Evolutionary conservation across 2,113 vertebrate species (phyloP).

Genomic region (Oxyruncus cristatus): DNA sequence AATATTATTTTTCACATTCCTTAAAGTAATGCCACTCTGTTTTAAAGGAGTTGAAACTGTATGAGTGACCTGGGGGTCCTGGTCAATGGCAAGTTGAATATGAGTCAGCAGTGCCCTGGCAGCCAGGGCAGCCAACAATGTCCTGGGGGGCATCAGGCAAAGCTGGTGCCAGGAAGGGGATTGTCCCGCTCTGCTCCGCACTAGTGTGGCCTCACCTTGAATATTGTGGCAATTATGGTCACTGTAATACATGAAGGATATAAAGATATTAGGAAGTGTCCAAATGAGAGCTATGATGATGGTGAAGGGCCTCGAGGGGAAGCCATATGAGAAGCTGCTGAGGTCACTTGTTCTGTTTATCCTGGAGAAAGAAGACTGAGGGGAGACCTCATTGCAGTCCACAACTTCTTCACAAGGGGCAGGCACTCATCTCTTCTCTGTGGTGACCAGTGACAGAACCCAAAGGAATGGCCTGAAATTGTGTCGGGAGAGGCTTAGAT

Average conservation of each 20-base stretch:
- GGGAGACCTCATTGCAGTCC: not conserved
- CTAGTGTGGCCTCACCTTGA: rapidly evolving
- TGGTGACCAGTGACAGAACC: not conserved
- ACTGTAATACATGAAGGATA: not conserved
- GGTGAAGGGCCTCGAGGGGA: not conserved
- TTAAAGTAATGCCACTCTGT: not conserved
- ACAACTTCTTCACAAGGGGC: rapidly evolving
- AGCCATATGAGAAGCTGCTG: not conserved
- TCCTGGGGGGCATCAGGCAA: rapidly evolving
- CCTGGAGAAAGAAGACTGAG: not conserved
- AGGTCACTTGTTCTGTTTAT: not conserved
- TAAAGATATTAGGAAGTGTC: not conserved
- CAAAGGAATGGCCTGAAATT: rapidly evolving
- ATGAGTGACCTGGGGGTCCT: rapidly evolving
- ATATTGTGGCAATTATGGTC: not conserved
- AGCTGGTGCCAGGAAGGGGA: rapidly evolving
- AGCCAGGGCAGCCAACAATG: rapidly evolving
- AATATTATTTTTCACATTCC: not conserved
- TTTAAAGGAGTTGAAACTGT: not conserved
- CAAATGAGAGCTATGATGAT: rapidly evolving
- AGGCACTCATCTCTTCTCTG: not conserved
- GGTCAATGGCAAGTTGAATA: rapidly evolving
- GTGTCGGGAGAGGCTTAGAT: rapidly evolving
- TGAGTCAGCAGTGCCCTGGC: not conserved
- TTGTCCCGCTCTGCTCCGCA: rapidly evolving